These are phyloP conservation scores for Limnephilus rhombicus DNA, from an alignment of 2,888 invertebrate genomes.

Conservation along the genomic window DNA sequence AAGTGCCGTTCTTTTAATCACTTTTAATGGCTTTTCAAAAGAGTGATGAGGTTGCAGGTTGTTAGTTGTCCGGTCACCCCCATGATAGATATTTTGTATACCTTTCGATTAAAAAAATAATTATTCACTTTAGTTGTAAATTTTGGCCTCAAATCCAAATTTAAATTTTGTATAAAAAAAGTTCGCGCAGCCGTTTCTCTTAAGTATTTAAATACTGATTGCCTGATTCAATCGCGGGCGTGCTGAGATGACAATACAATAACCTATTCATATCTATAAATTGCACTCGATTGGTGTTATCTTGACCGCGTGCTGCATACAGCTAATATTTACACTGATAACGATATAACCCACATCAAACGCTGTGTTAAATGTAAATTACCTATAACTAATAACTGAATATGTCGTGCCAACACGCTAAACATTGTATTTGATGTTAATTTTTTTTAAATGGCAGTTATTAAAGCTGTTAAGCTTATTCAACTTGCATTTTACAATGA, in stretches of 20 bases:
- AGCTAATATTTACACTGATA: neutral
- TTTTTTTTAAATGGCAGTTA: neutral
- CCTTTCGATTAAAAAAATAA: no score
- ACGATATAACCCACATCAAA: neutral
- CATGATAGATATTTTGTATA: no score
- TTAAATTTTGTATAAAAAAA: no score
- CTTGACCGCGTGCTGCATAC: neutral
- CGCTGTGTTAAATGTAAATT: neutral
- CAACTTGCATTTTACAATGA: neutral
- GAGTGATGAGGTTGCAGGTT: no score
- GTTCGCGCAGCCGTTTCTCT: no score
- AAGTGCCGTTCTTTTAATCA: no score
- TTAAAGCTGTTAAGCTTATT: neutral
- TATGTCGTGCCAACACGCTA: neutral
- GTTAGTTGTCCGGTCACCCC: no score
- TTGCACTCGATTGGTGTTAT: neutral
- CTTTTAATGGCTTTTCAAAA: no score
- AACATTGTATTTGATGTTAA: neutral
- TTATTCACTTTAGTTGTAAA: no score
- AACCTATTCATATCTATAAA: neutral
- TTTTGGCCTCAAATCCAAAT: no score
- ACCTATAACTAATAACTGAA: neutral
- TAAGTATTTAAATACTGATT: neutral
- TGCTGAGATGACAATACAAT: neutral
- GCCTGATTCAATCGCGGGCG: neutral